Evolutionary conservation across 1,140 invertebrate species (phyloP), one percentile per base, ranked within the genome.

Genomic region (Cydia pomonella): DNA sequence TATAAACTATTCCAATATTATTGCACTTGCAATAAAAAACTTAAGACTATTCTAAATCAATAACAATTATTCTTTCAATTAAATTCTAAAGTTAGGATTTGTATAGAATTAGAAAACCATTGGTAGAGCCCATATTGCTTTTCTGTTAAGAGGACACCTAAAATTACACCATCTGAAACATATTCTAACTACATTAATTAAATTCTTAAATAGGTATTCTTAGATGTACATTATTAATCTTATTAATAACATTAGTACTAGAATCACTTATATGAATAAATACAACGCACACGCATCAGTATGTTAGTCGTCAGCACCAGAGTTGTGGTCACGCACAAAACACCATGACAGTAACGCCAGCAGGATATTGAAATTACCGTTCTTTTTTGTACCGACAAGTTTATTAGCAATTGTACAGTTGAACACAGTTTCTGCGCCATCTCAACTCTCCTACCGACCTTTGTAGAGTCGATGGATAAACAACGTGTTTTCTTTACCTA

Each of bases 11-110:
- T 44, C 41, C 41, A 44, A 18, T 41, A 69, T 18, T 21, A 69
- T 29, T 69, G 64, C 64, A 69, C 64, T 38, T 21, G 64, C 29
- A 69, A 69, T 69, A 69, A 38, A 41, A 41, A 69, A 33, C n/a
- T 33, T 33, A 33, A 69, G n/a, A 33, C 18, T 1, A 50, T n/a
- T 23, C 21, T 23, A 59, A 10, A 59, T 59, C 23, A 59, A 59
- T 59, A 59, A 59, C 53, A 59, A 59, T 59, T 59, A 59, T 23
- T 59, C 12, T 12, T 59, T 59, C 6, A 9, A 59, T 10, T 59
- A 59, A 21, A 23, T 59, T 59, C 1, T 59, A 23, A 10, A 23
- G 23, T 23, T 59, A 59, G 2, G 18, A 12, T 18, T 38, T 16
- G 16, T 69, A 33, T 69, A 41, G 33, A 44, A 44, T 21, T 41